Evolutionary conservation across 2,113 vertebrate genomes (phyloP), one percentile per base, ranked within the genome.

Genomic region (Pardalotus punctatus): DNA sequence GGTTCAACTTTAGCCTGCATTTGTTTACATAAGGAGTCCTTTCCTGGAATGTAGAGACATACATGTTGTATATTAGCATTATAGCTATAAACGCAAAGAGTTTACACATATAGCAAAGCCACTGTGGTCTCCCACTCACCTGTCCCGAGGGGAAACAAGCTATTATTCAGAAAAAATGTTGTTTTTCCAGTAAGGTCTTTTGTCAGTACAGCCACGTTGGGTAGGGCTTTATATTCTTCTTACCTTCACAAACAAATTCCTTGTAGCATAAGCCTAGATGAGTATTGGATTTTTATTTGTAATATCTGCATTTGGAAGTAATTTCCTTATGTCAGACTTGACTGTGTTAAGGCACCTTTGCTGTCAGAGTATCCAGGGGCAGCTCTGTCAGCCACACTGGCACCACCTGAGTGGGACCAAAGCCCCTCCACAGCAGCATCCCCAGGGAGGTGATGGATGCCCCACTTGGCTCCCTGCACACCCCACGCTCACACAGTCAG

Each of bases 371-470:
- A 12, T 14, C 13, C 28, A 45, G 60, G 38, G 17, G 33, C 15
- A 1, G 3, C 18, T 40, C 17, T 64, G 35, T 35, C 14, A 48
- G 31, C 28, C 51, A 9, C 27, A 7, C 10, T 62, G 20, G 29
- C 40, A 31, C 17, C 48, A 5, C 12, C 29, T 47, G 24, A 31
- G 25, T 50, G 35, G 25, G 25, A 33, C 35, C 0, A 1, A 42
- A 42, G 31, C 12, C 35, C 21, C 31, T 11, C 43, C 2, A 3
- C 2, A 7, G 29, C 1, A 2, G 20, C 0, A 0, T 25, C 14
- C 12, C 31, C 58, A 28, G 66, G 11, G 42, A 42, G 6, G 11
- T 12, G 9, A 27, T 35, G 31, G 31, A 22, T 62, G 11, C n/a
- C 13, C 48, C 12, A 3, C 56, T 48, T 2, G 1, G 35, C 24